phyloP scores from a whole-genome alignment of 2,888 invertebrate genomes.

The Ormyrus thymus region DNA sequence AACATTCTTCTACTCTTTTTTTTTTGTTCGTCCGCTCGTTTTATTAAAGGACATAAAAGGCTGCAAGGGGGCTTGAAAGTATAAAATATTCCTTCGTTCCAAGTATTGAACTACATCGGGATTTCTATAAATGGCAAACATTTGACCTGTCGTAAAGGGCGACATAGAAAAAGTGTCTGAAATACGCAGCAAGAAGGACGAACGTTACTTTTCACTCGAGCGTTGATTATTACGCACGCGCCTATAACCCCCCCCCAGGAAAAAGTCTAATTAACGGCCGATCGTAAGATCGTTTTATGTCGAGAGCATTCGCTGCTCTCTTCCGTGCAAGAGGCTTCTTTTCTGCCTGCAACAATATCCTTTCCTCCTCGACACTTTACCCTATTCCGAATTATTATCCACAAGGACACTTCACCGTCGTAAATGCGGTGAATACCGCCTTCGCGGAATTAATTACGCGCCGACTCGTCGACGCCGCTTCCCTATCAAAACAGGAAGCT shows the following conservation, averaged over 20 bases:
- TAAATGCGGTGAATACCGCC: constrained; percentile 58
- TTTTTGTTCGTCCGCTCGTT: neutral
- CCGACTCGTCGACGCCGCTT: constrained; percentile 44
- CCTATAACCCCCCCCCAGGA: neutral
- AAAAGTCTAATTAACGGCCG: constrained; percentile 59
- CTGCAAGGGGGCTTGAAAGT: neutral
- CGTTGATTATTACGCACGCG: constrained; percentile 7
- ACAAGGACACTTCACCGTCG: constrained; percentile 60
- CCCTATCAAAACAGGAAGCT: constrained; percentile 53
- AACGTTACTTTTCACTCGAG: constrained; percentile 22
- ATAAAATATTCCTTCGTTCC: constrained; percentile 23
- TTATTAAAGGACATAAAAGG: constrained; percentile 14
- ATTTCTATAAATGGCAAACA: constrained; percentile 15
- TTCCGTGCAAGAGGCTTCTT: constrained; percentile 6
- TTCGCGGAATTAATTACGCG: constrained; percentile 57
- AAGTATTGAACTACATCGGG: constrained; percentile 9
- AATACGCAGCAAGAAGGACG: neutral
- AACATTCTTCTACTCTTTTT: neutral
- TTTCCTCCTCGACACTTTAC: neutral
- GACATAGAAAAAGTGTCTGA: neutral
- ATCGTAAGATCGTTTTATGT: constrained; percentile 61
- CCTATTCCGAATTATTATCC: constrained; percentile 60
- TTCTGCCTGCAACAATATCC: constrained; percentile 12
- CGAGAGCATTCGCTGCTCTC: constrained; percentile 24
- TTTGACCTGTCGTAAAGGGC: constrained; percentile 24